Evolutionary conservation across 2,888 invertebrate genomes (phyloP), one percentile per base, ranked within the genome.

Genomic region (Stratiomys singularior): DNA sequence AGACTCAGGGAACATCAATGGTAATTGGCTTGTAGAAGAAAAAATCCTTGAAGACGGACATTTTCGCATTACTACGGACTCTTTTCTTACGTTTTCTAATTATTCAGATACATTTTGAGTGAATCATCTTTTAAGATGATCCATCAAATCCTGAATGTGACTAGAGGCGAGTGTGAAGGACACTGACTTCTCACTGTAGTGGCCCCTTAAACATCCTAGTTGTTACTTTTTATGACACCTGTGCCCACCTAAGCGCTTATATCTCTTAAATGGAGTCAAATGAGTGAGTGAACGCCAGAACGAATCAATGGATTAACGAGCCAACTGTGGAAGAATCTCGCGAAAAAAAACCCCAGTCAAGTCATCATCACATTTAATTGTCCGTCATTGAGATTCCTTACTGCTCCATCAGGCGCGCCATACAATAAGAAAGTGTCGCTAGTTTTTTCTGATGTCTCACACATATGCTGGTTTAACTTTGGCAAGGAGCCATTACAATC

Each of bases 341-440:
- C 69, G 69, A 25, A 69, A 69, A 69, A n/a, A 47, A 47, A 18
- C 4, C 5, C 46, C 4, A 46, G 69, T 69, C 69, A 25, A 69
- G 47, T 69, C 69, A 69, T 69, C 69, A 47, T 69, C 69, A 69
- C 47, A 69, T 69, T 69, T 69, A 69, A 69, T 69, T 69, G 69
- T 69, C 69, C 47, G 69, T 69, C 69, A 69, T 69, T 69, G 46
- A 47, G 69, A 69, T 69, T 69, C 69, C 47, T 69, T 25, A 3
- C 18, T 52, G n/a, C 11, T 23, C 69, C 69, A 69, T 66, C 37
- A 47, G 23, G 46, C 23, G 15, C n/a, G 69, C n/a, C 47, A 23
- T 30, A 15, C 47, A 47, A 47, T 46, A 69, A 28, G 66, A 47
- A 69, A 69, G 69, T 69, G 69, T 69, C 69, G 69, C 69, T 47